Evolutionary conservation across 1,140 invertebrate genomes (phyloP), one percentile per base, ranked within the genome.

Genomic region (Drosophila persimilis): DNA sequence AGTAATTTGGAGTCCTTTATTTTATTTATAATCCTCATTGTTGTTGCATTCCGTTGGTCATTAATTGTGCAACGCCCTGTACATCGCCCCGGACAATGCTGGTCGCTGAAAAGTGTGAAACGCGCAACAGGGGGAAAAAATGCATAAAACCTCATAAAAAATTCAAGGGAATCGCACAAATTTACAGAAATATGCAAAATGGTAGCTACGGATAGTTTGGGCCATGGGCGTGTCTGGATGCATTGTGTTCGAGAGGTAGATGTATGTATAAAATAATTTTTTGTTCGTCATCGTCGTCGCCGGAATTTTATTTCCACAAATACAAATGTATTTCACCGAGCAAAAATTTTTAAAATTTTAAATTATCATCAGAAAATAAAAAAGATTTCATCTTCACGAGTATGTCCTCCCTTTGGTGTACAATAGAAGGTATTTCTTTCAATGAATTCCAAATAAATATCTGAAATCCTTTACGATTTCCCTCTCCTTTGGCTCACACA

Each of bases 181-280:
- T 75, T 75, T 74, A 39, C 62, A 67, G 50, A 75, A 75, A 55
- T 75, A 60, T 75, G 62, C 45, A 60, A 41, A 57, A 54, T 62
- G 35, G 15, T 43, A 51, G 22, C 20, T 9, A 20, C 43, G 1
- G 2, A 24, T 39, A 24, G 51, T 61, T 71, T 53, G 46, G 48
- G n/a, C 13, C 56, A 15, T 53, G 60, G 70, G 60, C 45, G 61
- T 64, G 69, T 63, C 59, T 11, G 41, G 41, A n/a, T 55, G 55
- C 29, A 67, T 74, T 75, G 62, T 75, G 5, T 39, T 67, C 39
- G 56, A 26, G 7, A 35, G 17, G 4, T 26, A 5, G 8, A 39
- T 55, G 39, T 48, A 22, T 44, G 35, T 22, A 60, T 17, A 65
- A 7, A 26, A 26, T 26, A 26, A 5, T 26, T 4, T 4, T 26